Evolutionary conservation across 2,797 vertebrate species (phyloP).

Genomic region (Dromococcyx pavoninus): DNA sequence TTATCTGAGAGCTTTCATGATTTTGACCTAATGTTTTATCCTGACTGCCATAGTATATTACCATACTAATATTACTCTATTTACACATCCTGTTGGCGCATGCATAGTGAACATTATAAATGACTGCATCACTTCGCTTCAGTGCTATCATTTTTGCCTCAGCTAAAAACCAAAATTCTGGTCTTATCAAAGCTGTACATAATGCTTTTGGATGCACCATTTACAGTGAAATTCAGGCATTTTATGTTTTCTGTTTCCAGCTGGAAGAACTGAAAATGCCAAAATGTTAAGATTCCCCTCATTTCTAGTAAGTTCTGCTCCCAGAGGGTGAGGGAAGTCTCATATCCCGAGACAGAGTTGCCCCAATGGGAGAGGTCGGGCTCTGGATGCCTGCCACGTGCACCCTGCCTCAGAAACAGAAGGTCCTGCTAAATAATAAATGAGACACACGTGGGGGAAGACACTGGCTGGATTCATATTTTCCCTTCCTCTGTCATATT

Average conservation of each 20-base stretch:
- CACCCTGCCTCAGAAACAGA: neutral
- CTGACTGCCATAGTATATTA: neutral
- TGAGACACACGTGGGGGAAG: neutral
- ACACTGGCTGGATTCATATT: neutral
- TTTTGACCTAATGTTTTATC: neutral
- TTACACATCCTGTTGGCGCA: neutral
- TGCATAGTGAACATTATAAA: neutral
- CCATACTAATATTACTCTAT: neutral
- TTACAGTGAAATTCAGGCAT: neutral
- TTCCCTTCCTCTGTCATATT: neutral
- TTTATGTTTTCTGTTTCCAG: neutral
- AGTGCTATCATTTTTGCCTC: neutral
- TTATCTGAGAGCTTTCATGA: neutral
- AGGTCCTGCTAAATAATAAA: neutral
- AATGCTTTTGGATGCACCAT: neutral
- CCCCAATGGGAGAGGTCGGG: neutral
- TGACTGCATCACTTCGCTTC: neutral
- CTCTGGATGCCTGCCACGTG: neutral
- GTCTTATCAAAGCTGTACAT: neutral
- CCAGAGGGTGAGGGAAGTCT: neutral
- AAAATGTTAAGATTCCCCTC: fast-evolving
- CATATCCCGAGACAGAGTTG: neutral
- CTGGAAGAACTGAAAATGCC: neutral
- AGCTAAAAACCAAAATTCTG: neutral
- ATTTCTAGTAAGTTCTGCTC: neutral